Conservation (phyloP, 2,113 vertebrate genomes). For the Hyla sarda region DNA sequence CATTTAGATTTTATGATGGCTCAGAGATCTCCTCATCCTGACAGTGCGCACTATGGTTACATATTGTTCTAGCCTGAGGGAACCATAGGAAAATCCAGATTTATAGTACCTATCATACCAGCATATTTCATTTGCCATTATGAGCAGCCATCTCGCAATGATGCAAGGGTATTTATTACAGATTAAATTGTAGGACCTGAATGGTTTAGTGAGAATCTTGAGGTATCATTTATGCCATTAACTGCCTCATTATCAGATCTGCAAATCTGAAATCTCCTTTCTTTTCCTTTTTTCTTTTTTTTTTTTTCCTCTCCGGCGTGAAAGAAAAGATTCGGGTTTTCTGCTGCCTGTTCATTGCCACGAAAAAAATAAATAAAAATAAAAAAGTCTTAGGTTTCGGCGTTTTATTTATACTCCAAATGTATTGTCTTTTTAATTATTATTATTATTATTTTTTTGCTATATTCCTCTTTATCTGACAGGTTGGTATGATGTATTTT, state of each 20-base stretch:
- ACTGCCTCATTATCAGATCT: conserved; percentile 96
- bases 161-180: conserved; percentile 99
- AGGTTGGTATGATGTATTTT: conserved; percentile 17
- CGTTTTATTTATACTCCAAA: not conserved
- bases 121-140: conserved; percentile 99
- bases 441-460: too few species aligned
- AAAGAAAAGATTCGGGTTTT: conserved; percentile 60
- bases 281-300: conserved; percentile 62
- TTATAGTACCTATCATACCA: conserved; percentile 99
- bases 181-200: conserved; percentile 99
- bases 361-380: not conserved
- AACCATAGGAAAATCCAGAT: conserved; percentile 99
- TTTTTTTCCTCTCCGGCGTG: conserved; percentile 66
- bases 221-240: conserved; percentile 99
- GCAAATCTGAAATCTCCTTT: conserved; percentile 85
- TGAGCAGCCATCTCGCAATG: conserved; percentile 98
- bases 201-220: conserved; percentile 97
- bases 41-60: conserved; percentile 99
- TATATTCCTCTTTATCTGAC: not conserved
- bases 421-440: not conserved
- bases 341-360: conserved; percentile 55
- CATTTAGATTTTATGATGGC: conserved; percentile 99
- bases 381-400: not conserved
- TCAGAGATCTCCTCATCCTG: conserved; percentile 99
- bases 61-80: conserved; percentile 99